These are phyloP conservation scores for Drosophila sulfurigaster DNA, from an alignment of 1,140 invertebrate genomes.

Conservation along the genomic window DNA sequence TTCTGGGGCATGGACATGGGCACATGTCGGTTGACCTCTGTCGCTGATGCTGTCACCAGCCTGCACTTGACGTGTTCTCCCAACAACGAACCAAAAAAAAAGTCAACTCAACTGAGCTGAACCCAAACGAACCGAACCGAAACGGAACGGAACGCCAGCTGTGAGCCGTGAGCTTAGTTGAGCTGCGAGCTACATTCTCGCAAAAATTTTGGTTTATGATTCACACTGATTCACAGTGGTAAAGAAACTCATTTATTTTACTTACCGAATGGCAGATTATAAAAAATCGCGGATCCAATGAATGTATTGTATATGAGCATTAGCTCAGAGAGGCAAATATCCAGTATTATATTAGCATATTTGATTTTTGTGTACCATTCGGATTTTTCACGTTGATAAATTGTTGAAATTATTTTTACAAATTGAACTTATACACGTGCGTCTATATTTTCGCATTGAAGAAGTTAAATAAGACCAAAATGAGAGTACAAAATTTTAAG, in stretches of 20 bases:
- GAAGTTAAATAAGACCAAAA: too few relatives aligned
- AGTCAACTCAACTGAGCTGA: slow-evolving; percentile 16
- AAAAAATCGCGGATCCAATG: too few relatives aligned
- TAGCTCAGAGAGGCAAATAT: too few relatives aligned
- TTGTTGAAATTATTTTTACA: too few relatives aligned
- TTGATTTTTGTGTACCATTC: too few relatives aligned
- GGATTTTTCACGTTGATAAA: too few relatives aligned
- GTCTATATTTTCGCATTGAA: too few relatives aligned
- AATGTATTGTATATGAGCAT: too few relatives aligned
- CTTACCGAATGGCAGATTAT: too few relatives aligned
- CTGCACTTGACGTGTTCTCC: slow-evolving; percentile 38
- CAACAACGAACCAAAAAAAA: slow-evolving; percentile 25
- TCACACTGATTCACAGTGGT: slow-evolving; percentile 22
- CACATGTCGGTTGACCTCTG: slow-evolving; percentile 59
- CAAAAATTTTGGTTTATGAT: slow-evolving; percentile 40
- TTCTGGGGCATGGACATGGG: slow-evolving; percentile 37
- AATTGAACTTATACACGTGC: too few relatives aligned
- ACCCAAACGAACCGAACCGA: slow-evolving; percentile 23
- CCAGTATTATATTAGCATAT: too few relatives aligned
- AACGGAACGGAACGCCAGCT: slow-evolving; percentile 23
- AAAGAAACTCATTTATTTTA: neutral
- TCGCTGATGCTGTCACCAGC: slow-evolving; percentile 48
- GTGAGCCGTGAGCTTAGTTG: slow-evolving; percentile 17
- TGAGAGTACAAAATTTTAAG: too few relatives aligned
- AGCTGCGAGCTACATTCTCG: neutral